Conservation (phyloP, 2,113 vertebrate genomes). For the Muntiacus muntjak region DNA sequence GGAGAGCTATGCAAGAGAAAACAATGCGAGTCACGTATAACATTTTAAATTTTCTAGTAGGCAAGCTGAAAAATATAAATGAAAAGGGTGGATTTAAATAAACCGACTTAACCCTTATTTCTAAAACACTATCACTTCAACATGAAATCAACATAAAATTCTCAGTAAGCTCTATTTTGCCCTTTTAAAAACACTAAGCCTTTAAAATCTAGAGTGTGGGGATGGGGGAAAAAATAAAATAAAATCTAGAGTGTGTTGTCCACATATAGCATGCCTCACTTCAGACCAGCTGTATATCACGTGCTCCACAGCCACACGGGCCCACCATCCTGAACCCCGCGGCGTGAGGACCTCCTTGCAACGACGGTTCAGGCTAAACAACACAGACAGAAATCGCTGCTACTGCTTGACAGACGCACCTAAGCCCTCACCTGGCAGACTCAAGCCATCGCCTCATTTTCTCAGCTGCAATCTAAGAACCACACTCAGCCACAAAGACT, state of each 20-base stretch:
- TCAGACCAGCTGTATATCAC: background rate
- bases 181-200: background rate
- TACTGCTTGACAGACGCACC: background rate
- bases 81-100: background rate
- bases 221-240: too few relatives aligned
- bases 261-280: background rate
- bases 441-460: background rate
- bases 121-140: background rate
- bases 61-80: background rate
- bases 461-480: background rate
- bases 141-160: background rate
- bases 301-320: fast-evolving
- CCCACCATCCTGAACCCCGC: fast-evolving
- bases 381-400: background rate
- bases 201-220: background rate
- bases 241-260: background rate
- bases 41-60: background rate
- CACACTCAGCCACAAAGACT: background rate
- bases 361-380: background rate
- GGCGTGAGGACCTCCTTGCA: background rate
- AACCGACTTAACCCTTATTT: background rate
- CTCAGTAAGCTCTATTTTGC: background rate
- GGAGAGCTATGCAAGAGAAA: background rate
- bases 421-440: background rate
- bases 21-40: background rate